Evolutionary conservation across 2,888 invertebrate species (phyloP).

Genomic region (Stramonita haemastoma): DNA sequence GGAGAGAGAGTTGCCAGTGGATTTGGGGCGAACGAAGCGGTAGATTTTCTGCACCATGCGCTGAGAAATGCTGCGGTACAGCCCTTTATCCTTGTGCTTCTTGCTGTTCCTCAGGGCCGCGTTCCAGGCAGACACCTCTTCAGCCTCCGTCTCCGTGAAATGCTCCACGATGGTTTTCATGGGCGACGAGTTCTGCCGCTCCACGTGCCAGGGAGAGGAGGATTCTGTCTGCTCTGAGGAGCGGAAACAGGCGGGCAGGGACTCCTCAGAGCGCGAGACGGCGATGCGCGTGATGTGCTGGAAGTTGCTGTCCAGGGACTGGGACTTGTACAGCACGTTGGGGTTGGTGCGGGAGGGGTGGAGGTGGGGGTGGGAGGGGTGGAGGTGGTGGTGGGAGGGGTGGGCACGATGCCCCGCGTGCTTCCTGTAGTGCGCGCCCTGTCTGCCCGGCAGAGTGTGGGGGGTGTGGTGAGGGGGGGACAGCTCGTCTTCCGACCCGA

Average conservation of each 20-base stretch:
- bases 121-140: slow-evolving; percentile 36
- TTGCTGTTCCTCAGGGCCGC: slow-evolving; percentile 25
- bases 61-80: slow-evolving; percentile 39
- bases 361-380: background rate
- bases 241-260: background rate
- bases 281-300: slow-evolving; percentile 45
- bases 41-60: slow-evolving; percentile 41
- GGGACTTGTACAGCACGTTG: slow-evolving; percentile 32
- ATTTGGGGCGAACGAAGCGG: slow-evolving; percentile 19
- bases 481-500: slow-evolving; percentile 32
- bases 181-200: background rate
- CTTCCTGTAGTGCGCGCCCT: slow-evolving; percentile 12
- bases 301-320: slow-evolving; percentile 38
- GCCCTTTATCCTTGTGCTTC: slow-evolving; percentile 32
- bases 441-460: background rate
- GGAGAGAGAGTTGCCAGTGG: background rate
- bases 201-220: too few relatives aligned
- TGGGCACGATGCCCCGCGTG: background rate
- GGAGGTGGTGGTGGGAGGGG: background rate
- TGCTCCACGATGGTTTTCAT: slow-evolving; percentile 42
- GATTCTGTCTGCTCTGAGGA: too few relatives aligned
- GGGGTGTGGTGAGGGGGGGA: background rate
- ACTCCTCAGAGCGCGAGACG: slow-evolving; percentile 35
- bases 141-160: slow-evolving; percentile 23
- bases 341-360: slow-evolving; percentile 27